These are phyloP conservation scores for Channa maculata DNA, from an alignment of 2,113 vertebrate genomes.

Conservation along the genomic window DNA sequence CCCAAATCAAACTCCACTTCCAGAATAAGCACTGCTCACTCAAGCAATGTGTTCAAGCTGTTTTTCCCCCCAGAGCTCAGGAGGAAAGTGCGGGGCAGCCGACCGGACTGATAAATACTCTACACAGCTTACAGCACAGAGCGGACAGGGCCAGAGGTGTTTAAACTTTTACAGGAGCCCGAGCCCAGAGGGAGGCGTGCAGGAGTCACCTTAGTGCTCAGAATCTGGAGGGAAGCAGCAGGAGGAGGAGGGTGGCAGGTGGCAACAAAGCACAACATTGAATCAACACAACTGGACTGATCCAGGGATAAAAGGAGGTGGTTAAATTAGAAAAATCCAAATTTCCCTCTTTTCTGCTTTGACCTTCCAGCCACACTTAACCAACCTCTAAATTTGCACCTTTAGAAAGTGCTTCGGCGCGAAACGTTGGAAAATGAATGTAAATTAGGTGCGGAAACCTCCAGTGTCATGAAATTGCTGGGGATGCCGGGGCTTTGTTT, in stretches of 20 bases:
- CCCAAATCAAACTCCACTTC: constrained; percentile 26
- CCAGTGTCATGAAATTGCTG: too few species aligned
- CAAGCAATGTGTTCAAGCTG: constrained; percentile 13
- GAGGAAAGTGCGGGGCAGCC: constrained; percentile 26
- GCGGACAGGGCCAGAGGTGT: constrained; percentile 29
- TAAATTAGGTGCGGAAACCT: too few species aligned
- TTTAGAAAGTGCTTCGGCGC: too few species aligned
- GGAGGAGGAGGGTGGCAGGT: not conserved
- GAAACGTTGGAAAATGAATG: too few species aligned
- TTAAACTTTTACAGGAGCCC: constrained; percentile 36
- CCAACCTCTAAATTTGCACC: too few species aligned
- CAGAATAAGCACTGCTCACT: constrained; percentile 48
- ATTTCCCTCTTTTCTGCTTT: too few species aligned
- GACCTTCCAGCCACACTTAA: too few species aligned
- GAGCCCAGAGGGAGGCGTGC: not conserved
- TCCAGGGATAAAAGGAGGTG: too few species aligned
- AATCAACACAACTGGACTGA: not conserved
- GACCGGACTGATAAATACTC: constrained; percentile 47
- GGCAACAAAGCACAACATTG: too few species aligned
- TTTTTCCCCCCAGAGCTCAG: constrained; percentile 30
- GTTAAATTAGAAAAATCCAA: too few species aligned
- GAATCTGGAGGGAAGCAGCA: constrained; percentile 2
- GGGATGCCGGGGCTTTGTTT: too few species aligned
- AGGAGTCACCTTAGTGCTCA: constrained; percentile 37
- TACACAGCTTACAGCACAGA: constrained; percentile 3